A percentile compares a stretch with the other conserved stretches of the same genome.
phyloP scores from a whole-genome alignment of 1,140 invertebrate genomes.

The Ostrea edulis region DNA sequence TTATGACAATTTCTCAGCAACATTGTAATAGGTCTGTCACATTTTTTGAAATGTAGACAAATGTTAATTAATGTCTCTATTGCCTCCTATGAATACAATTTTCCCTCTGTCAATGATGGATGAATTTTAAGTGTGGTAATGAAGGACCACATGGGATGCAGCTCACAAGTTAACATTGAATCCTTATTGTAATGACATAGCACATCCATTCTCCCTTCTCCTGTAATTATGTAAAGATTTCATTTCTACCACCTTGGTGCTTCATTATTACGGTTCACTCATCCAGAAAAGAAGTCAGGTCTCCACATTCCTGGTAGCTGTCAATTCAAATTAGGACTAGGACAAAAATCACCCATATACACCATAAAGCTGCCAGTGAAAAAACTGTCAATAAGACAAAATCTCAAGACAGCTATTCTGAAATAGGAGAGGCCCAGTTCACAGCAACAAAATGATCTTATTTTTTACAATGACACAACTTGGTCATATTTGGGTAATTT shows the following conservation, averaged over 20 bases:
- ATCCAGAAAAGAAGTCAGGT: slow-evolving; percentile 17
- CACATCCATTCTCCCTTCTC: neutral
- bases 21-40: neutral
- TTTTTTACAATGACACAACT: slow-evolving; percentile 26
- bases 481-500: slow-evolving; percentile 30
- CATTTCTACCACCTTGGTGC: neutral
- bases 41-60: neutral
- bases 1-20: neutral
- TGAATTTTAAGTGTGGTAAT: neutral
- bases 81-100: neutral
- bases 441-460: slow-evolving; percentile 32
- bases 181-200: neutral
- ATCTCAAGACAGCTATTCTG: slow-evolving; percentile 31
- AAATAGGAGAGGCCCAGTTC: slow-evolving; percentile 8
- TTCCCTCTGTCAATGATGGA: neutral
- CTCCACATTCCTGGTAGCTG: neutral
- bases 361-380: slow-evolving; percentile 8
- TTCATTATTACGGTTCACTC: neutral
- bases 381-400: slow-evolving; percentile 34
- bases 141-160: slow-evolving; percentile 21
- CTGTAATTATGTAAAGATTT: slow-evolving; percentile 9
- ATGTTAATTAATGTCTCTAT: neutral
- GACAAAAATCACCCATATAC: neutral
- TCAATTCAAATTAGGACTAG: slow-evolving; percentile 25
- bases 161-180: neutral